Evolutionary conservation across 2,888 invertebrate species (phyloP), one percentile per base, ranked within the genome.

Genomic region (Phortica magna): DNA sequence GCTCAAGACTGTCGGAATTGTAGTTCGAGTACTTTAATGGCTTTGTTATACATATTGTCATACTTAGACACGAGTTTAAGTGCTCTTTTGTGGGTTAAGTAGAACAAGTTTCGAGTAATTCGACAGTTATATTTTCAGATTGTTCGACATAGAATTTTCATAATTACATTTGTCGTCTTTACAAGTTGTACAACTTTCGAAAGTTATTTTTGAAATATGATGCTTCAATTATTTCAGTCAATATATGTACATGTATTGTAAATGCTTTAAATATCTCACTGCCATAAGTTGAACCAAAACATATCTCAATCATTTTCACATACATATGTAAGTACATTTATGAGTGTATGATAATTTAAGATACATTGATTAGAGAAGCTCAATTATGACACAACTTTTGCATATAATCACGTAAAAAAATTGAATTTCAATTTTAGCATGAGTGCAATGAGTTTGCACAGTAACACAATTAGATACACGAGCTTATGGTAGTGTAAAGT

Each of bases 391-490:
- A 31, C 31, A 31, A 31, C 31, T 77, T 76, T 78, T 75, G 55
- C 70, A 72, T 57, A 19, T 43, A 73, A 70, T 79, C n/a, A 41
- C 39, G 31, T 19, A 14, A 73, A 59, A 17, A 61, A 61, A 61
- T 73, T 57, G 57, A 61, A 73, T 48, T 43, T 43, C 68, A n/a
- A 68, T 19, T 67, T 17, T 17, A 59, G 22, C 14, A 42, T 9
- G 9, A 48, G 19, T 64, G n/a, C n/a, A n/a, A n/a, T 75, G 74
- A 71, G 72, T 79, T 80, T 79, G 78, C 82, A 81, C 83, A 87
- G 74, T 84, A 87, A 88, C 89, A 85, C 86, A 88, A 82, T 84
- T 89, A 82, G 77, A 81, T 82, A 81, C 53, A 76, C 76, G 74
- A 82, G 83, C 80, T 85, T 72, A 57, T 19, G 74, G 65, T 19